Base-by-base conservation (phyloP, 2,113 vertebrate species). In the rat (Rattus norvegicus) region DNA sequence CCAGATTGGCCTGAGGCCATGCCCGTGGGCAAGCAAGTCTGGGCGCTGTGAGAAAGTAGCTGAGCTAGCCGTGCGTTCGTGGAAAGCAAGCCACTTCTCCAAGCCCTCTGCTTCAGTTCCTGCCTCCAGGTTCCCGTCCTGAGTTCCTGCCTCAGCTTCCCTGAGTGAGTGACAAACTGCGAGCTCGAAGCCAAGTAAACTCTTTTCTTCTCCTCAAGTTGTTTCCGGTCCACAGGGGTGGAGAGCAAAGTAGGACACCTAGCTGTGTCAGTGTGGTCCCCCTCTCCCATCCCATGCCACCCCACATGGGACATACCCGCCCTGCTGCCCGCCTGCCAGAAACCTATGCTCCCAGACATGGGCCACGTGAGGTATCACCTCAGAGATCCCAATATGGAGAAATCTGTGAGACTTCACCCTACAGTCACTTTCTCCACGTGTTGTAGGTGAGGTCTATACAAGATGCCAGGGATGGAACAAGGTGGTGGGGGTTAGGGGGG, bases 401-500 rank as follows among this genome's bases (percentile, higher is more conserved):
- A 36, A 30, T 47, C 54, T 36, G 6, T 0, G 4, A 43, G 5
- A 22, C 73, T 30, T 69, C 0, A 0, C 2, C n/a, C 5, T 26
- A 20, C 17, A 2, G 2, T n/a, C 52, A n/a, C 52, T 4, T 63
- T 72, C 43, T 52, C 65, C 11, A 30, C 12, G 13, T 5, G 12
- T 17, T 11, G 5, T 4, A 26, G 36, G 36, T 43, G 63, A 1
- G 7, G 8, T 26, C 39, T n/a, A 2, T 1, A 52, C 24, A 76
- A 61, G 83, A 85, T 1, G 11, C 59, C 52, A 56, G 91, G 63
- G 39, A 33, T 1, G 9, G 19, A 7, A 61, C 9, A 8, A 43
- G 72, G 9, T 19, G 16, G 30, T 28, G 49, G 28, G 77, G 54
- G 36, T 1, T 2, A 26, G 14, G 6, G 4, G 7, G 1, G 30